These are phyloP conservation scores for Leucania comma DNA, from an alignment of 2,888 invertebrate genomes.

Conservation along the genomic window DNA sequence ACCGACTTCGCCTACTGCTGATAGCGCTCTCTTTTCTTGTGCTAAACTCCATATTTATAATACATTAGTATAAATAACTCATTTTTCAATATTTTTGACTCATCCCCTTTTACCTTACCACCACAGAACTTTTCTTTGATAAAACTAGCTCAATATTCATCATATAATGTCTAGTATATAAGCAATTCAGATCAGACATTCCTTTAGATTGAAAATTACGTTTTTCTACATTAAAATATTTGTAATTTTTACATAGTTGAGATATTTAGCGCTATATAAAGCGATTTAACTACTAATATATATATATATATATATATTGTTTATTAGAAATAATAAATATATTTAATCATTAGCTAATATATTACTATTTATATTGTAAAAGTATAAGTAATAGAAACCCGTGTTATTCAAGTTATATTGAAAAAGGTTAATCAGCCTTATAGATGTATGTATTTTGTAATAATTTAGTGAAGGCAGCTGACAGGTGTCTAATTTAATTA, in stretches of 20 bases:
- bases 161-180: background rate
- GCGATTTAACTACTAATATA: no score
- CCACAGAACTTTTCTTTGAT: background rate
- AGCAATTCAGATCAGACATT: constrained; percentile 20
- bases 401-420: background rate
- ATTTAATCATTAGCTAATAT: background rate
- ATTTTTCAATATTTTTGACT: no score
- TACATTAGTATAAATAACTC: no score
- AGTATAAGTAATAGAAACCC: background rate
- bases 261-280: no score
- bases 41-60: no score
- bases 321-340: background rate
- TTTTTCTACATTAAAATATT: background rate
- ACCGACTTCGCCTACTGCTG: no score
- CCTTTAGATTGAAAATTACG: constrained; percentile 5
- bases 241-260: background rate
- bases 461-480: background rate
- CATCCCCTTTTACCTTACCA: no score
- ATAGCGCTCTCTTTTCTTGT: no score
- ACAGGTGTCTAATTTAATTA: background rate
- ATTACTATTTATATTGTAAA: background rate
- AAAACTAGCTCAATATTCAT: background rate
- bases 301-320: background rate
- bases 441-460: background rate
- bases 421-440: background rate